Evolutionary conservation across 2,888 invertebrate species (phyloP).

Genomic region (Cryptosula pallasiana): DNA sequence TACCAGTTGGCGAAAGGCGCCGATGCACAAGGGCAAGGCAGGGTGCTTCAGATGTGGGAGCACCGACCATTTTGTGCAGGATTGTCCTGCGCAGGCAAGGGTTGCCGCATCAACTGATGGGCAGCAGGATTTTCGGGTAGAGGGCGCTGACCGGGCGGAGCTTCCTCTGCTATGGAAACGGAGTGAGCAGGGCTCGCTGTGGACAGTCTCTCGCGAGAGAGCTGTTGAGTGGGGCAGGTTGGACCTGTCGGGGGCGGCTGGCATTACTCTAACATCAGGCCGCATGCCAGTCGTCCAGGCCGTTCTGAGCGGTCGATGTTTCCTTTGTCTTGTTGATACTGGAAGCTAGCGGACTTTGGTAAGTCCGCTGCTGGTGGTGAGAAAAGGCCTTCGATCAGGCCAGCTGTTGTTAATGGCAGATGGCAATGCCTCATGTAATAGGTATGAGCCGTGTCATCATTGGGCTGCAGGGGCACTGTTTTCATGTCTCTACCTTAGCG

Average conservation of each 20-base stretch:
- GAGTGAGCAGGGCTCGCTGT: not conserved
- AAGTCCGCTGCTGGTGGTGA: not conserved
- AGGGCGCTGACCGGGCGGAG: not conserved
- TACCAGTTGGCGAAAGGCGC: not conserved
- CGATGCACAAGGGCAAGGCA: not conserved
- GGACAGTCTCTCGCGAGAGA: not conserved
- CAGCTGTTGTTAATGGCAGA: not conserved
- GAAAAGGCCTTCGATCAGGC: not conserved
- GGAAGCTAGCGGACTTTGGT: constrained; percentile 4
- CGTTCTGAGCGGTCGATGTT: not conserved
- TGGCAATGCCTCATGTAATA: not conserved
- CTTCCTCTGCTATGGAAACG: not conserved
- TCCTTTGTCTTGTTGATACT: constrained; percentile 1
- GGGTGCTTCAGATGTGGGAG: not conserved
- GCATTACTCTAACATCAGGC: not conserved
- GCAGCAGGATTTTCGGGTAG: not conserved
- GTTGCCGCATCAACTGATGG: too few relatives aligned
- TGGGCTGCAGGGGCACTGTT: constrained; percentile 3
- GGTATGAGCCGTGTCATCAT: not conserved
- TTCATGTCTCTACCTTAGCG: not conserved
- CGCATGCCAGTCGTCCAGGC: constrained; percentile 3
- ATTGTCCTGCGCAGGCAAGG: too few relatives aligned
- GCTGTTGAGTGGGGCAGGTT: not conserved
- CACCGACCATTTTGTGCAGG: too few relatives aligned
- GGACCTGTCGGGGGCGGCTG: not conserved